phyloP scores from a whole-genome alignment of 2,113 vertebrate species.

The Bos taurus region ARS-UCD2.0 NC_037329.1:120761001-120761500 shows the following conservation, averaged over 20 bases:
- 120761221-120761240: not conserved
- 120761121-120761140: not conserved
- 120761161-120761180: not conserved
- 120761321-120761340: not conserved
- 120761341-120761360: not conserved
- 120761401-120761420: not conserved
- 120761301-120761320: not conserved
- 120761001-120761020: not conserved
- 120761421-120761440: not conserved
- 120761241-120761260: not conserved
- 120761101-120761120: not conserved
- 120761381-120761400: not conserved
- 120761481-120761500: not conserved
- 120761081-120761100: not conserved
- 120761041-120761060: not conserved
- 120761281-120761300: not conserved
- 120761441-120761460: not conserved
- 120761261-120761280: not conserved
- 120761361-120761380: not conserved
- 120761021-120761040: not conserved
- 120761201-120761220: not conserved
- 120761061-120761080: not conserved
- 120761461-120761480: not conserved
- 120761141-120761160: not conserved
- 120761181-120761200: not conserved